These are phyloP conservation scores for Lepidurus couesii DNA, from an alignment of 1,140 invertebrate genomes.

Conservation along the genomic window DNA sequence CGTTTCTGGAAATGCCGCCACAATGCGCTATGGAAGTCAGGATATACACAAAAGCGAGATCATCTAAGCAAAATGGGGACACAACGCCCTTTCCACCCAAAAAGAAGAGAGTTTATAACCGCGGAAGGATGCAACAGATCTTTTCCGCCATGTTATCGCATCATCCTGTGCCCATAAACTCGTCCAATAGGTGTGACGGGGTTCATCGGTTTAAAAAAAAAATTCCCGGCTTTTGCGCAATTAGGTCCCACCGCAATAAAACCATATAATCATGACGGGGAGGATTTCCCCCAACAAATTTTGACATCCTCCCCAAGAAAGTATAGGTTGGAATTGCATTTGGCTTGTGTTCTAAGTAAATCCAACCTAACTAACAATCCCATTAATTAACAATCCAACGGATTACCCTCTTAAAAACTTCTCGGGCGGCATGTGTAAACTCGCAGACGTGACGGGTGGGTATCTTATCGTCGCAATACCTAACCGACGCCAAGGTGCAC, in stretches of 20 bases:
- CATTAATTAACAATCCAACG: too few relatives aligned
- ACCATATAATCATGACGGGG: background rate
- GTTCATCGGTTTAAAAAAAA: background rate
- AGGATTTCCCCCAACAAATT: background rate
- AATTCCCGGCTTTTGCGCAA: background rate
- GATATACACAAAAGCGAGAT: background rate
- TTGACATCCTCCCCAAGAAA: background rate
- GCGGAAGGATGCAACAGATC: constrained; percentile 8
- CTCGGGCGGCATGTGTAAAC: too few relatives aligned
- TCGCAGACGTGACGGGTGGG: too few relatives aligned
- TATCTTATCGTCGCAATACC: background rate
- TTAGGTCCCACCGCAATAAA: background rate
- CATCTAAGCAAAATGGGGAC: background rate
- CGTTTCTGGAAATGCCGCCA: background rate
- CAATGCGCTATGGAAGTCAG: background rate
- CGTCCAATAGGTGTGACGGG: constrained; percentile 8
- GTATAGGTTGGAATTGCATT: too few relatives aligned
- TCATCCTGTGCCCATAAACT: background rate
- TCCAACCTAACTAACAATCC: too few relatives aligned
- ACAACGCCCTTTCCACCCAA: background rate
- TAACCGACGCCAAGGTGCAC: background rate
- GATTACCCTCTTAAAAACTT: too few relatives aligned
- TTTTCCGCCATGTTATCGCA: constrained; percentile 7
- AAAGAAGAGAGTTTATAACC: background rate
- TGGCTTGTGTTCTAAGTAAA: too few relatives aligned